These are phyloP conservation scores for Paralinhomoeus sp. DNA, from an alignment of 2,888 invertebrate genomes.

Conservation along the genomic window DNA sequence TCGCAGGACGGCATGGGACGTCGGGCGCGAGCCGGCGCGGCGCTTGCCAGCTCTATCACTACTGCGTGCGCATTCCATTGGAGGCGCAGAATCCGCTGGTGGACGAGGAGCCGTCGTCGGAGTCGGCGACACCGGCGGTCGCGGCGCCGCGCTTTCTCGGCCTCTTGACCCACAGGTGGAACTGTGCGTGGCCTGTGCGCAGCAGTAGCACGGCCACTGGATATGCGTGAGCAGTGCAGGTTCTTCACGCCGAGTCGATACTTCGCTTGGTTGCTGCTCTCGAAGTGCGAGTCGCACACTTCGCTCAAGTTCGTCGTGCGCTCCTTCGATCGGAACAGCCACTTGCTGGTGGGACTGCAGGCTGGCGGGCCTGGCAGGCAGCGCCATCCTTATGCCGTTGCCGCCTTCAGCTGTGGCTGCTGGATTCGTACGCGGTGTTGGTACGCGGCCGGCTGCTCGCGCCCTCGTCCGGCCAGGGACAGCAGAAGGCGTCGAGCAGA, in stretches of 20 bases:
- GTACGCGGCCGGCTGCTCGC: not conserved
- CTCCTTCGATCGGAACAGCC: constrained; percentile 10
- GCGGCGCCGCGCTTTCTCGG: too few species aligned
- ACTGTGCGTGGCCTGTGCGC: not conserved
- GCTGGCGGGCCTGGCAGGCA: too few species aligned
- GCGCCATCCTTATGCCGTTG: not conserved
- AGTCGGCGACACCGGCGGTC: too few species aligned
- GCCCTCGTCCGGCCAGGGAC: not conserved
- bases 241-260: constrained; percentile 11
- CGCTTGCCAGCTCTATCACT: too few species aligned
- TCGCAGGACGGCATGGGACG: too few species aligned
- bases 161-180: not conserved
- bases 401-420: constrained; percentile 14
- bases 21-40: too few species aligned
- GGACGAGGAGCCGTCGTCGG: too few species aligned
- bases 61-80: too few species aligned
- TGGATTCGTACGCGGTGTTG: constrained; percentile 16
- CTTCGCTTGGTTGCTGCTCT: constrained; percentile 15
- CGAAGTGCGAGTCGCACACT: constrained; percentile 12
- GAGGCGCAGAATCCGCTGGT: too few species aligned
- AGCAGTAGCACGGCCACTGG: not conserved
- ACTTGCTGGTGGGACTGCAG: constrained; percentile 12
- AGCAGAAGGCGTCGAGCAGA: not conserved
- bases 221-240: constrained; percentile 4
- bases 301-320: constrained; percentile 17